phyloP scores from a whole-genome alignment of 2,888 invertebrate genomes.

The Nesidiocoris tenuis region DNA sequence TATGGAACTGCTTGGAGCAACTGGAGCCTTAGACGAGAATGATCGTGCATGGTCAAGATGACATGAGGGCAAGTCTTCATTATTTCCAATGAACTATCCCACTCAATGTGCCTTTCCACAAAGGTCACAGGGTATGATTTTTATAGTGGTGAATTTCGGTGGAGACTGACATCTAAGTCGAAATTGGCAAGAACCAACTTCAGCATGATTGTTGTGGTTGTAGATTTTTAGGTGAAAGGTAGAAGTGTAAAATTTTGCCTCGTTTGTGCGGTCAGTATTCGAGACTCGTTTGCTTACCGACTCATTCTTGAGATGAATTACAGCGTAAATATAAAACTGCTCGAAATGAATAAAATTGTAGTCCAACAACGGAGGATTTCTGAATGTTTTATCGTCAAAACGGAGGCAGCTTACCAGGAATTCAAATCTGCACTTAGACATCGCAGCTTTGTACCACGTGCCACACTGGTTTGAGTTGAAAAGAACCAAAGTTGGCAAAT shows the following conservation, averaged over 20 bases:
- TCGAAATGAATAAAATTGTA: conserved; percentile 52
- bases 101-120: no score
- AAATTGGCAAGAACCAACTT: no score
- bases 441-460: not conserved
- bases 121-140: no score
- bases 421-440: conserved; percentile 23
- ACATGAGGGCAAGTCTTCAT: not conserved
- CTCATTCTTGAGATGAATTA: no score
- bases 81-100: no score
- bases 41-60: not conserved
- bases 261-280: no score
- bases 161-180: no score
- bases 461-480: conserved; percentile 20
- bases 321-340: conserved; percentile 51
- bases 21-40: not conserved
- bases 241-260: no score
- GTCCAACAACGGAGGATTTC: conserved; percentile 33
- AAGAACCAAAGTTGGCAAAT: conserved; percentile 20
- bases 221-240: no score
- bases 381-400: conserved; percentile 18
- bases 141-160: no score
- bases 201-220: no score
- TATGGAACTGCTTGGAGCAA: not conserved
- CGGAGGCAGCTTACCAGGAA: conserved; percentile 27
- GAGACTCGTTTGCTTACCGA: no score